Percentiles rank a stretch among this genome's conserved stretches.
phyloP scores from a whole-genome alignment of 2,113 vertebrate species.

The Stercorarius parasiticus region DNA sequence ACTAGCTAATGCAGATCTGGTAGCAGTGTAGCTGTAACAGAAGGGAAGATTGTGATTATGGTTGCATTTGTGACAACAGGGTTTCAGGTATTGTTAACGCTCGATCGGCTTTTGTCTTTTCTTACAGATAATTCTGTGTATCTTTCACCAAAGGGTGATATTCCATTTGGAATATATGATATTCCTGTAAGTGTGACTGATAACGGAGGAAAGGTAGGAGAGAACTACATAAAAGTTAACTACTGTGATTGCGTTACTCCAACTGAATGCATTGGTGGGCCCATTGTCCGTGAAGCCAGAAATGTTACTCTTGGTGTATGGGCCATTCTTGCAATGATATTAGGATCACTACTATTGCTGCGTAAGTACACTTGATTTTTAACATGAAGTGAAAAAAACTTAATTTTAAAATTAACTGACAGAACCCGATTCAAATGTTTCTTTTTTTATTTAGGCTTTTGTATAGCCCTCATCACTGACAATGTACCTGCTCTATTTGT shows the following conservation, averaged over 20 bases:
- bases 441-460: not conserved
- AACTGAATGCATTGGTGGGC: fast-evolving
- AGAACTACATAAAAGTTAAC: conserved; percentile 57
- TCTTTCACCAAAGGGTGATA: conserved; percentile 59
- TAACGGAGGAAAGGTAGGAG: conserved; percentile 69
- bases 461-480: not conserved
- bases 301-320: conserved; percentile 76
- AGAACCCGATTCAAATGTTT: not conserved
- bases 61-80: not conserved
- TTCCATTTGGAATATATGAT: conserved; percentile 63
- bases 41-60: not conserved
- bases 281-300: not conserved
- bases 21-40: not conserved
- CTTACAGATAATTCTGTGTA: conserved; percentile 72
- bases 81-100: not conserved
- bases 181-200: conserved; percentile 79
- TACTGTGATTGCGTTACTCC: conserved; percentile 75
- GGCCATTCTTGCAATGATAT: conserved; percentile 84
- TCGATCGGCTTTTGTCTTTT: not conserved
- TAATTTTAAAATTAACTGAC: not conserved
- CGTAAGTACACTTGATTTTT: conserved; percentile 75
- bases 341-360: conserved; percentile 82
- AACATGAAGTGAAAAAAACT: not conserved
- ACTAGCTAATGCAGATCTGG: not conserved
- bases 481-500: not conserved